These are phyloP conservation scores for Condylura cristata DNA, from an alignment of 2,113 vertebrate genomes.

Conservation along the genomic window DNA sequence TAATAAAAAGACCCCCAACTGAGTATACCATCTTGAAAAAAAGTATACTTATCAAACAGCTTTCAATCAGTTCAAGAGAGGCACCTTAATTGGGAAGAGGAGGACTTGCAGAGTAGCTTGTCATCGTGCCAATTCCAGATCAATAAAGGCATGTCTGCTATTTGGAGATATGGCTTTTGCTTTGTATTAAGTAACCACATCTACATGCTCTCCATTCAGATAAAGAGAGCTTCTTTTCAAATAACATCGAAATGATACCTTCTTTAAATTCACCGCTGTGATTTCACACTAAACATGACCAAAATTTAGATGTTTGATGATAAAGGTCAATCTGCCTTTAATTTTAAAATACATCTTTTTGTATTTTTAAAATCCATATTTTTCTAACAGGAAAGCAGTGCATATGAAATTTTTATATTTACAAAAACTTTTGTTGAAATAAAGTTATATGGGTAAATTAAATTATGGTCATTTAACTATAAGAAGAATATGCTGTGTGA, in stretches of 20 bases:
- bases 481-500: not conserved
- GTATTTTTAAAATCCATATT: too few relatives aligned
- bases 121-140: slow-evolving; percentile 69
- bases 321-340: not conserved
- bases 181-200: not conserved
- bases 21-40: slow-evolving; percentile 75
- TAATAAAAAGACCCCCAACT: slow-evolving; percentile 78
- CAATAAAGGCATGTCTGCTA: slow-evolving; percentile 33
- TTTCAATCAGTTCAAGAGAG: slow-evolving; percentile 81
- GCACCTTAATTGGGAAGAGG: slow-evolving; percentile 75
- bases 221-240: slow-evolving; percentile 32
- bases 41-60: slow-evolving; percentile 75
- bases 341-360: not conserved
- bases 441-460: slow-evolving; percentile 37
- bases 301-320: slow-evolving; percentile 36
- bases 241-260: not conserved
- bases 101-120: slow-evolving; percentile 64
- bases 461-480: not conserved
- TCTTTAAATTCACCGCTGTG: slow-evolving; percentile 13
- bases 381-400: not conserved
- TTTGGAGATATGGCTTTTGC: not conserved
- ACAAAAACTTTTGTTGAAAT: slow-evolving; percentile 8
- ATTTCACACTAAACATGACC: not conserved
- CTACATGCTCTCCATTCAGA: not conserved
- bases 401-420: not conserved